Percentiles rank a stretch among this genome's conserved stretches.
These are phyloP conservation scores for Bufotes viridis DNA, from an alignment of 2,797 vertebrate genomes.

Conservation along the genomic window DNA sequence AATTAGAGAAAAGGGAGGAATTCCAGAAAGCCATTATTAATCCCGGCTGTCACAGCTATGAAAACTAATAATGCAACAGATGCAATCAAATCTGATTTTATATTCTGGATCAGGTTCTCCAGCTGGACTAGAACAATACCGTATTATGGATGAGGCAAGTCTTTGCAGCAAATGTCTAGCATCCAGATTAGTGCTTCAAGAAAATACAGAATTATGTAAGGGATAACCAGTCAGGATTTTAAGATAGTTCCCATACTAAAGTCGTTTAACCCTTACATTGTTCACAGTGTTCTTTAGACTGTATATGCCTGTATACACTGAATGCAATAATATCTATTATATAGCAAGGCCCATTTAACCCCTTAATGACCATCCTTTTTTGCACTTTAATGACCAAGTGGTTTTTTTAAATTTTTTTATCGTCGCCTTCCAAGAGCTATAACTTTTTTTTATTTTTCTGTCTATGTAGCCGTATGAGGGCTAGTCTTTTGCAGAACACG, in stretches of 20 bases:
- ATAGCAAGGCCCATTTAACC: neutral
- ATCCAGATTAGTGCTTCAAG: neutral
- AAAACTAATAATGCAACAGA: conserved; percentile 52
- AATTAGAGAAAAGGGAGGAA: conserved; percentile 66
- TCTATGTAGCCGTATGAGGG: too few species aligned
- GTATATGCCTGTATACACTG: neutral
- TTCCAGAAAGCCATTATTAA: conserved; percentile 43
- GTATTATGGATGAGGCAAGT: neutral
- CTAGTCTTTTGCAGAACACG: too few species aligned
- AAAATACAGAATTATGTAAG: neutral
- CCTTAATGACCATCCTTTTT: too few species aligned
- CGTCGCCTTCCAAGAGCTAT: too few species aligned
- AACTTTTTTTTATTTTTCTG: too few species aligned
- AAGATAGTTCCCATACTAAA: neutral
- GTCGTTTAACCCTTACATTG: neutral
- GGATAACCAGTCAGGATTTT: neutral
- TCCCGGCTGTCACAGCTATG: conserved; percentile 19
- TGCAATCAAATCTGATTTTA: conserved; percentile 24
- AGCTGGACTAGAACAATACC: conserved; percentile 36
- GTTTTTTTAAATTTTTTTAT: too few species aligned
- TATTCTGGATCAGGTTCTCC: conserved; percentile 25
- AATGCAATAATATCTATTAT: neutral
- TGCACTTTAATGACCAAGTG: too few species aligned
- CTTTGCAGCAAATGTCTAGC: conserved; percentile 15
- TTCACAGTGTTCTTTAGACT: neutral